phyloP scores from a whole-genome alignment of 2,888 invertebrate genomes.

The Eupithecia abbreviata region DNA sequence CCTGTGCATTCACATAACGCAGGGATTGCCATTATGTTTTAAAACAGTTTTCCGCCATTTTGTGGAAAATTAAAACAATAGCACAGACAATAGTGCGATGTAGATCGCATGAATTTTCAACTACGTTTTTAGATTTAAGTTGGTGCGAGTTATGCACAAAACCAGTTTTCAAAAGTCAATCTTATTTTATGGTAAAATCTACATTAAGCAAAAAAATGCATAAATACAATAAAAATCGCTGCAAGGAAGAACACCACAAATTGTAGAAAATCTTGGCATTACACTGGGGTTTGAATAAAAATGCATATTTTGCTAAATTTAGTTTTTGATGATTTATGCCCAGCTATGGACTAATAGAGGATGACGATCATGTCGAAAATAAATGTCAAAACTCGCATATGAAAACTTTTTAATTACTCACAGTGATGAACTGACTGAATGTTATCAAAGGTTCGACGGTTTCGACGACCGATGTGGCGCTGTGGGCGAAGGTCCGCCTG shows the following conservation, averaged over 20 bases:
- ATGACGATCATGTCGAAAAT: background rate
- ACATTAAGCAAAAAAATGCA: background rate
- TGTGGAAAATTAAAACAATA: conserved; percentile 3
- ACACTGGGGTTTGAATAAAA: background rate
- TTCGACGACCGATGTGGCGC: too few relatives aligned
- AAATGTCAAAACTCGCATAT: background rate
- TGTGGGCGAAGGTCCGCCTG: too few relatives aligned
- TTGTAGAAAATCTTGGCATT: background rate
- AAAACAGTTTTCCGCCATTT: background rate
- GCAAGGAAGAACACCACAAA: background rate
- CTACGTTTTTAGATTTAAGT: background rate
- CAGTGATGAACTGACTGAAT: background rate
- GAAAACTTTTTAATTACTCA: background rate
- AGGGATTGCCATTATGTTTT: background rate
- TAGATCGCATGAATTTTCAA: background rate
- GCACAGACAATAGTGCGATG: background rate
- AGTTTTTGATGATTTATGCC: background rate
- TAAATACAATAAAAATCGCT: background rate
- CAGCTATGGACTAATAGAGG: background rate
- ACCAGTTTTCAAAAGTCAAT: background rate
- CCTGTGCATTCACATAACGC: background rate
- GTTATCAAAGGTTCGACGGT: too few relatives aligned
- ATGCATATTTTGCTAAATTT: background rate
- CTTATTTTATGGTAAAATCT: background rate
- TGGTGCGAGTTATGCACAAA: background rate